A percentile compares a stretch with the other conserved stretches of the same genome.
Evolutionary conservation across 2,888 invertebrate genomes (phyloP).

Genomic region (Anthrax anthrax): DNA sequence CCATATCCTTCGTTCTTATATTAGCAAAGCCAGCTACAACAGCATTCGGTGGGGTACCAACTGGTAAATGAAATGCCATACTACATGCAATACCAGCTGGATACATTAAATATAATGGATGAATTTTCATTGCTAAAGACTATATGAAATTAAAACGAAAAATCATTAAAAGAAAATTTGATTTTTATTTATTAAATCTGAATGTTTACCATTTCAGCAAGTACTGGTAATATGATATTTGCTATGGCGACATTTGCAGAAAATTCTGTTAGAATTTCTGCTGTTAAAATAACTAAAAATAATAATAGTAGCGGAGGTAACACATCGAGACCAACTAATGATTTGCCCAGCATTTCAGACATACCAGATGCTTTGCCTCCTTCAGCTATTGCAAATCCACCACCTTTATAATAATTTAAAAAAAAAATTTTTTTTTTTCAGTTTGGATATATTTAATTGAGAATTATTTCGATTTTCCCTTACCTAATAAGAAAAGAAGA

Average conservation of each 20-base stretch:
- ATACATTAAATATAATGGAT: constrained; percentile 80
- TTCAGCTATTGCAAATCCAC: constrained; percentile 82
- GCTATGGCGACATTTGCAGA: constrained; percentile 85
- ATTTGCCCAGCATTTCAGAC: constrained; percentile 57
- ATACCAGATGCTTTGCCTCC: constrained; percentile 69
- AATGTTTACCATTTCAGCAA: constrained; percentile 54
- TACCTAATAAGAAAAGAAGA: constrained; percentile 64
- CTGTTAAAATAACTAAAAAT: constrained; percentile 57
- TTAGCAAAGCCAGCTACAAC: constrained; percentile 75
- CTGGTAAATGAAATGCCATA: constrained; percentile 86
- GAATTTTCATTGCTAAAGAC: constrained; percentile 55
- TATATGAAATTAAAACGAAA: constrained; percentile 26
- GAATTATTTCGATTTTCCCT: constrained; percentile 6
- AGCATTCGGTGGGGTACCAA: constrained; percentile 91
- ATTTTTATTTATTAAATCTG: not conserved
- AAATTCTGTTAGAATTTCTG: constrained; percentile 74
- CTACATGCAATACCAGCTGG: constrained; percentile 81
- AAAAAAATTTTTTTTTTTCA: too few relatives aligned
- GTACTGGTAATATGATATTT: constrained; percentile 71
- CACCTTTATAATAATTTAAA: constrained; percentile 38
- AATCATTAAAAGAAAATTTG: not conserved
- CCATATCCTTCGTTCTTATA: constrained; percentile 67
- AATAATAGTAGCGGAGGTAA: constrained; percentile 52
- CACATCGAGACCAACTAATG: constrained; percentile 48
- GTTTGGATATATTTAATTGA: too few relatives aligned